phyloP scores from a whole-genome alignment of 2,888 invertebrate genomes.

The Leptarthrus brevirostris region DNA sequence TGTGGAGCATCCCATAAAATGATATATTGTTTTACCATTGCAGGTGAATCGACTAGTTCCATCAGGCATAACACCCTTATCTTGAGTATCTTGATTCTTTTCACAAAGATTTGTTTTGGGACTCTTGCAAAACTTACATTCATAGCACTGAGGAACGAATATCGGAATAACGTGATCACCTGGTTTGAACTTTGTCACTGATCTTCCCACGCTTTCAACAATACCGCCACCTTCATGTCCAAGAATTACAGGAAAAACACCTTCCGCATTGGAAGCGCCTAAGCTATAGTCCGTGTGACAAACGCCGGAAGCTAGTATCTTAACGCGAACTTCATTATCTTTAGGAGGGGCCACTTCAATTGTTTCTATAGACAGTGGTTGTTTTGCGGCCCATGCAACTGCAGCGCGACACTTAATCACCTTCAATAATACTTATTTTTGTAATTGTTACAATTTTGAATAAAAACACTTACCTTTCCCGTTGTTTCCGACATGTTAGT shows the following conservation, averaged over 20 bases:
- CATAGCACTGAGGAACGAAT: conserved; percentile 95
- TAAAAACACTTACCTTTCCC: conserved; percentile 5
- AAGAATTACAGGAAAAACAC: conserved; percentile 89
- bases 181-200: conserved; percentile 85
- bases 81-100: conserved; percentile 88
- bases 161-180: conserved; percentile 97
- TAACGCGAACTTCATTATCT: conserved; percentile 91
- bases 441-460: too few species aligned
- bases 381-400: conserved; percentile 94
- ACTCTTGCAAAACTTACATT: conserved; percentile 95
- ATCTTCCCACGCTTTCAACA: conserved; percentile 96
- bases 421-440: too few species aligned
- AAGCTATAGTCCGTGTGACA: conserved; percentile 96
- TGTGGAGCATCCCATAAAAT: conserved; percentile 96
- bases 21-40: conserved; percentile 78
- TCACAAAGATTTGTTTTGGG: conserved; percentile 97
- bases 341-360: conserved; percentile 95
- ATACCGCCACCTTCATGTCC: conserved; percentile 98
- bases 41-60: conserved; percentile 83
- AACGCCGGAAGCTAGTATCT: conserved; percentile 81
- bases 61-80: conserved; percentile 91
- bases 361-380: conserved; percentile 88
- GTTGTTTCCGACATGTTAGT: neutral
- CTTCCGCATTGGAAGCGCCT: conserved; percentile 89
- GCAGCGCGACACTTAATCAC: conserved; percentile 93